A percentile compares a stretch with the other conserved stretches of the same genome.
Evolutionary conservation across 2,113 vertebrate species (phyloP).

Genomic region (Pionites leucogaster): DNA sequence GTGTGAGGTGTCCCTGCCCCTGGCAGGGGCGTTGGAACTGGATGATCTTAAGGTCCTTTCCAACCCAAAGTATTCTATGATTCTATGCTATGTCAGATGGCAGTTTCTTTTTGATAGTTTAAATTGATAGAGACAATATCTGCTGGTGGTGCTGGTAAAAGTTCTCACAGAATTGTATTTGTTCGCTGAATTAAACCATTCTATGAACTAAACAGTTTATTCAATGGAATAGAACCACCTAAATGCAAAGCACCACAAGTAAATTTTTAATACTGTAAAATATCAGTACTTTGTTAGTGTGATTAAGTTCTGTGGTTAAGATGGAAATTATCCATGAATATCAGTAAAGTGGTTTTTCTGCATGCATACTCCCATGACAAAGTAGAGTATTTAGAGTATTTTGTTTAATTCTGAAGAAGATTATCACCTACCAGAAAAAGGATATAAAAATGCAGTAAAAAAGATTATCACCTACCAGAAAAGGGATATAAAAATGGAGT

Average conservation of each 20-base stretch:
- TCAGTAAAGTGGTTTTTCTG: background rate
- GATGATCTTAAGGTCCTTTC: background rate
- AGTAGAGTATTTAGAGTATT: background rate
- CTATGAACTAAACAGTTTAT: background rate
- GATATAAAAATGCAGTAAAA: background rate
- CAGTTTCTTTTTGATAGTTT: slow-evolving; percentile 5
- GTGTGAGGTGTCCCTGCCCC: background rate
- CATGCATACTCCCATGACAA: background rate
- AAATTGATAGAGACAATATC: background rate
- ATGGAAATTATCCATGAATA: background rate
- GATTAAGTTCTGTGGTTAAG: background rate
- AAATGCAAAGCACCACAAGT: background rate
- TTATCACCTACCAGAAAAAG: slow-evolving; percentile 2
- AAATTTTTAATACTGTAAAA: background rate
- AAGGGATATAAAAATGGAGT: background rate
- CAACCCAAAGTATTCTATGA: background rate
- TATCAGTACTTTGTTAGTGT: background rate
- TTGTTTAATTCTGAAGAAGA: slow-evolving; percentile 27
- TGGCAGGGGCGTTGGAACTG: background rate
- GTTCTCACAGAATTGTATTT: background rate
- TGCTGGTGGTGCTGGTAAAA: background rate
- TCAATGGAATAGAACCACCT: background rate
- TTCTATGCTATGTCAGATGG: background rate
- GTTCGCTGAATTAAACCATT: background rate
- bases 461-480: slow-evolving; percentile 24